Percentiles rank a stretch among this genome's conserved stretches.
These are phyloP conservation scores for Chelon auratus DNA, from an alignment of 2,797 vertebrate genomes.

Conservation along the genomic window DNA sequence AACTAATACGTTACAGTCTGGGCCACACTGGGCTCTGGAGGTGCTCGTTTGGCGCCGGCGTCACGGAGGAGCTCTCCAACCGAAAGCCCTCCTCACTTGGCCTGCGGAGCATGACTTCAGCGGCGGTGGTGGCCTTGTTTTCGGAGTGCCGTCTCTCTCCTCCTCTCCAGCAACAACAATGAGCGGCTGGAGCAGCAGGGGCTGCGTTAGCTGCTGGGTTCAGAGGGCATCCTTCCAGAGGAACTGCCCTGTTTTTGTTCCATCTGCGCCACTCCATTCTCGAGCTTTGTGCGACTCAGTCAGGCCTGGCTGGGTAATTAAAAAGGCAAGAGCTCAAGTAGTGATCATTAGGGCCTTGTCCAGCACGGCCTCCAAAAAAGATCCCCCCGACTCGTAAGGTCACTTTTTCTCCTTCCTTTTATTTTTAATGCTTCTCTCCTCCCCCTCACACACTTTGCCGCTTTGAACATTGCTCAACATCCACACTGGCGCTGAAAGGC, in stretches of 20 bases:
- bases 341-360: constrained; percentile 80
- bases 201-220: constrained; percentile 74
- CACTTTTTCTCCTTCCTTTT: constrained; percentile 23
- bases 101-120: constrained; percentile 77
- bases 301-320: constrained; percentile 87
- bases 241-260: constrained; percentile 82
- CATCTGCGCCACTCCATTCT: constrained; percentile 71
- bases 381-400: constrained; percentile 53
- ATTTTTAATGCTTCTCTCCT: not conserved
- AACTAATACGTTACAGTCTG: constrained; percentile 32
- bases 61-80: constrained; percentile 63
- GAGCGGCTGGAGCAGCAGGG: constrained; percentile 70
- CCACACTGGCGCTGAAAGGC: constrained; percentile 34
- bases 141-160: constrained; percentile 65
- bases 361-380: constrained; percentile 53
- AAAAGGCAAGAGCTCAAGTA: constrained; percentile 82
- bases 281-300: constrained; percentile 82
- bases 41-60: constrained; percentile 37
- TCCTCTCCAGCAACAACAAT: constrained; percentile 70
- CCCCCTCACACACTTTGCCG: constrained; percentile 15
- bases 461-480: constrained; percentile 49
- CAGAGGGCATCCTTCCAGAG: constrained; percentile 77
- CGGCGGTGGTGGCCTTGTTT: constrained; percentile 68
- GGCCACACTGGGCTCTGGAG: constrained; percentile 32
- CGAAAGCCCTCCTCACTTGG: constrained; percentile 68